Evolutionary conservation across 2,797 vertebrate species (phyloP).

Genomic region (Molossus alvarezi): DNA sequence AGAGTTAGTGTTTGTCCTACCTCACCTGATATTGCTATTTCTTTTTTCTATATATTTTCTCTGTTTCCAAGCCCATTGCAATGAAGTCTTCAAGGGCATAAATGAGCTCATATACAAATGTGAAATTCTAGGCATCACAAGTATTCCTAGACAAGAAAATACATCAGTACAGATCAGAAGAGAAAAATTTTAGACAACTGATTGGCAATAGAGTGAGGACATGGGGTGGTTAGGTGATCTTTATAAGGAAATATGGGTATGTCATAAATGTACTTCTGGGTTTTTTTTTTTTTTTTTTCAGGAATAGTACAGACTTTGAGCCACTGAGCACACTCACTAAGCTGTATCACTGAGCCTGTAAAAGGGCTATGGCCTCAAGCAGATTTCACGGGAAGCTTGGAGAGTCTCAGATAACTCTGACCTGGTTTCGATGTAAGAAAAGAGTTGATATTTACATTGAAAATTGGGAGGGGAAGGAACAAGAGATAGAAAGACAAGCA

Average conservation of each 20-base stretch:
- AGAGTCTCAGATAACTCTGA: background rate
- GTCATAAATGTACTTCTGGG: background rate
- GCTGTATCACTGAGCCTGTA: background rate
- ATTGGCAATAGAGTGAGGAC: background rate
- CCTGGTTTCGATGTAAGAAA: background rate
- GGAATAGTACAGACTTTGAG: background rate
- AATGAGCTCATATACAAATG: background rate
- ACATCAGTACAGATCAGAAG: background rate
- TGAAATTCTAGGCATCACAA: background rate
- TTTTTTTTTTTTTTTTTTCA: background rate
- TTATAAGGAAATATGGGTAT: background rate
- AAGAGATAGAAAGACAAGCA: background rate
- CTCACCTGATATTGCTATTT: background rate
- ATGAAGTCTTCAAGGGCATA: background rate
- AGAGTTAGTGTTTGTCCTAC: background rate
- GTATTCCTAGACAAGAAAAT: background rate
- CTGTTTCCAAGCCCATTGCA: background rate
- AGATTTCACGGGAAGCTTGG: background rate
- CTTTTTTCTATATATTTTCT: conserved; percentile 16
- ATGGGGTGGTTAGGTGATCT: background rate
- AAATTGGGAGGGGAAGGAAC: background rate
- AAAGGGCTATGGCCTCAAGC: background rate
- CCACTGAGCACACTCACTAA: background rate
- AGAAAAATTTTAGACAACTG: background rate
- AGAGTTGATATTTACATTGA: conserved; percentile 18